Conservation (phyloP, 2,888 invertebrate species). For the Xanthostigma xanthostigma region DNA sequence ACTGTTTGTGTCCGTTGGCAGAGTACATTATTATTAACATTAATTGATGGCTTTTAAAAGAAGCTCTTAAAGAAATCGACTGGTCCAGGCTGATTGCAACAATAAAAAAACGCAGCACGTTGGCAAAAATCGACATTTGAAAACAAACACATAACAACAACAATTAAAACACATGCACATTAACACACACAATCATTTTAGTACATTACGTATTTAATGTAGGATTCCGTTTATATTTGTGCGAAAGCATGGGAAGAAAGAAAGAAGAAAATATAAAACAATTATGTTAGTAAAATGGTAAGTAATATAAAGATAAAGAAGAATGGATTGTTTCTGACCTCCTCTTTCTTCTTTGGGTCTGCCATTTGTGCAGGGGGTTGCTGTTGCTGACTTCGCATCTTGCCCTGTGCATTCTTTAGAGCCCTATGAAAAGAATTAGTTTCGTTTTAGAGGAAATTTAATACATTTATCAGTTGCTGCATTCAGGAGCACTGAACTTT, state of each 20-base stretch:
- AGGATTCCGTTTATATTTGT: slow-evolving; percentile 16
- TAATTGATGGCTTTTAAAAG: slow-evolving; percentile 47
- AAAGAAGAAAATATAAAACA: slow-evolving; percentile 9
- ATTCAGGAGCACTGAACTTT: neutral
- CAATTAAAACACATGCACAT: too few relatives aligned
- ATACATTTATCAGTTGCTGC: neutral
- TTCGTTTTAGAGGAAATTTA: neutral
- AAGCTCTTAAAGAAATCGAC: slow-evolving; percentile 91
- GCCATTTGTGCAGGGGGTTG: slow-evolving; percentile 61
- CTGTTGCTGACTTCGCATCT: slow-evolving; percentile 70
- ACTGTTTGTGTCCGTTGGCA: slow-evolving; percentile 16
- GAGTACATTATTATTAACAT: slow-evolving; percentile 9
- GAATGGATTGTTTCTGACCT: slow-evolving; percentile 33
- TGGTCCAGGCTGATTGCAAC: slow-evolving; percentile 58
- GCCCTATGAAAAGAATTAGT: slow-evolving; percentile 44
- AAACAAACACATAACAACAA: too few relatives aligned
- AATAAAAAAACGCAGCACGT: neutral
- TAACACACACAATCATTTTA: neutral
- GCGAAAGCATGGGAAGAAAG: slow-evolving; percentile 4
- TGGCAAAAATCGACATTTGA: too few relatives aligned
- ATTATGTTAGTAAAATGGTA: slow-evolving; percentile 11
- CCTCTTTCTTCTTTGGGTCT: slow-evolving; percentile 37
- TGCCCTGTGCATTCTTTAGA: slow-evolving; percentile 79
- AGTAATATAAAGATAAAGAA: slow-evolving; percentile 1
- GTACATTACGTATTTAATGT: slow-evolving; percentile 7